Conservation (phyloP, 2,797 vertebrate species). For the Amblyraja radiata region DNA sequence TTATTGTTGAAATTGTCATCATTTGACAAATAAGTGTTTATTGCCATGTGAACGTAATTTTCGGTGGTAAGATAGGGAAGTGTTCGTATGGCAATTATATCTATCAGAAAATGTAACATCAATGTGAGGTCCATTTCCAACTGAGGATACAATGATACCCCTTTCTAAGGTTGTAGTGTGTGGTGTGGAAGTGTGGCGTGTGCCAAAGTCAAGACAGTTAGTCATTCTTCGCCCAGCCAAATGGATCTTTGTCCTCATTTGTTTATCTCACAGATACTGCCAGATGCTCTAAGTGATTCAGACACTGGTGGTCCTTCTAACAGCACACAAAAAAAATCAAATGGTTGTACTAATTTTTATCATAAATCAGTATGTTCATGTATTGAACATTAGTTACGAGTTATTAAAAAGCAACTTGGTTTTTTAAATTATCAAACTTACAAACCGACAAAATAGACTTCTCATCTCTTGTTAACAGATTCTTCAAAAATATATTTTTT, state of each 20-base stretch:
- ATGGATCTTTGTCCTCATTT: conserved; percentile 1
- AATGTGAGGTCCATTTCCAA: not conserved
- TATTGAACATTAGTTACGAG: not conserved
- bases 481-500: not conserved
- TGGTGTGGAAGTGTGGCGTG: not conserved
- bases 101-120: not conserved
- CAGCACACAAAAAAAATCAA: not conserved
- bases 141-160: not conserved
- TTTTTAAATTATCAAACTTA: not conserved
- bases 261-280: not conserved
- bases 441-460: not conserved
- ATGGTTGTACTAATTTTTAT: not conserved
- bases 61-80: not conserved
- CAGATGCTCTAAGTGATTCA: conserved; percentile 15
- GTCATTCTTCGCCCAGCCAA: conserved; percentile 28
- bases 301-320: not conserved
- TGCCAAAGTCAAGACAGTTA: conserved; percentile 19
- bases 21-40: no score
- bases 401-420: not conserved
- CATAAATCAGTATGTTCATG: not conserved
- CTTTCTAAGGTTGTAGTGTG: not conserved
- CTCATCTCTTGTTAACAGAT: not conserved
- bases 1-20: not conserved
- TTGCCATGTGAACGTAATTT: not conserved
- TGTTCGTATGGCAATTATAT: not conserved